Base-by-base conservation (phyloP, 2,888 invertebrate genomes). In the Aspidapion aeneum region DNA sequence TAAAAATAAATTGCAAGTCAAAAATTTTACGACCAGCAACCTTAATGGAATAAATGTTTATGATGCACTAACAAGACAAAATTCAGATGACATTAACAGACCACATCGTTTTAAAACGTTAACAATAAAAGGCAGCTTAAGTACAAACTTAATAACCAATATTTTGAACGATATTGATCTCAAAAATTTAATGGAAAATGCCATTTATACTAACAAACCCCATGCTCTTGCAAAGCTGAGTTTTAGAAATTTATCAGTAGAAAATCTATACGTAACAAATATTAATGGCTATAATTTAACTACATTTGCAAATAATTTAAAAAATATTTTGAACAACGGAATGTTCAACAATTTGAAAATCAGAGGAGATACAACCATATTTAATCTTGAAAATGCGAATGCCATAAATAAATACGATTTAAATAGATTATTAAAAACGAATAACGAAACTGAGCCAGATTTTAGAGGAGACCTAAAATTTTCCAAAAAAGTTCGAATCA, bases 251-350 rank as follows among this genome's bases (percentile, higher is more conserved):
- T 61, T 72, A 21, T 67, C 55, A 76, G 77, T 68, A 18, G 50
- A 69, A 21, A 68, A 72, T 62, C 59, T 75, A 19, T 54, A 66
- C 54, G 63, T 71, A 0, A 58, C 57, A 21, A 70, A 58, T 48
- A 66, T 75, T 49, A 76, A 77, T 62, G 69, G 70, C 12, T 65
- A 71, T 57, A 56, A 64, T 21, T 65, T 76, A 18, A 66, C 69
- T 21, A 69, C 74, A 35, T 71, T 74, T 64, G 60, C 71, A 55
- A 57, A 62, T 18, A 68, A 72, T 61, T 48, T 72, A 2, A 64
- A 74, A 57, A 63, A 73, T 55, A 66, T 74, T 9, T 61, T 70
- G 19, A 64, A 62, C 18, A 62, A 66, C 16, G 62, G 66, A 21
- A 59, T 60, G 50, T 65, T 77, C 52, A 68, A 72, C 20, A 67